These are phyloP conservation scores for Pseudorhiza aurosa DNA, from an alignment of 30 jellyfish, hydroid and myxozoan species.

Conservation along the genomic window DNA sequence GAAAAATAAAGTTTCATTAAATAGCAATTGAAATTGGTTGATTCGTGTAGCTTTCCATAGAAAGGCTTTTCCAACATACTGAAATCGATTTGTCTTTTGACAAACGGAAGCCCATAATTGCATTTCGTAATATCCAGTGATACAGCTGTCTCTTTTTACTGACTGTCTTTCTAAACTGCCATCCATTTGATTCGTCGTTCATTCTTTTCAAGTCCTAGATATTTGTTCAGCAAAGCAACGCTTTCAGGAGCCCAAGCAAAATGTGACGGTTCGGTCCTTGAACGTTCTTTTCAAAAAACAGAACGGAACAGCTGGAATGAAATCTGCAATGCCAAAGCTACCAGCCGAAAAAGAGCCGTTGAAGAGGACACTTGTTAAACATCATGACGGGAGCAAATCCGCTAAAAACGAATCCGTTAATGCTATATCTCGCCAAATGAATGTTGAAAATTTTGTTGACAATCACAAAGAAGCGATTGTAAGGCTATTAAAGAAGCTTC, in stretches of 20 bases:
- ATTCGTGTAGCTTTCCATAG: no score
- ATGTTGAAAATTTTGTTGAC: conserved; percentile 36
- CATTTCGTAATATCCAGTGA: no score
- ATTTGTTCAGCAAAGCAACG: conserved; percentile 4
- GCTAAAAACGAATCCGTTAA: background rate
- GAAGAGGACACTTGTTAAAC: background rate
- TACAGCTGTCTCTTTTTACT: no score
- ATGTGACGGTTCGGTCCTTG: background rate
- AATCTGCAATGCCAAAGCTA: background rate
- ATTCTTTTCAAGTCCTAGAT: no score
- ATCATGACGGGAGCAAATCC: conserved; percentile 1
- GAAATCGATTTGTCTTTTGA: no score
- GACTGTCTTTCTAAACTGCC: no score
- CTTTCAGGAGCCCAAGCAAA: background rate
- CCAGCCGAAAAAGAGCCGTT: conserved; percentile 9
- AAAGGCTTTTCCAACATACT: no score
- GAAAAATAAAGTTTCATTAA: no score
- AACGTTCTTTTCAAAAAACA: background rate
- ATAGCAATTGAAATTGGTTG: no score
- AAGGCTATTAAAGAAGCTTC: conserved; percentile 16
- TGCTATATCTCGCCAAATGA: conserved; percentile 20
- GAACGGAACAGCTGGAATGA: background rate
- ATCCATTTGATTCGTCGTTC: no score
- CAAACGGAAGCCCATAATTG: no score
- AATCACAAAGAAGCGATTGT: conserved; percentile 64